phyloP scores from a whole-genome alignment of 1,140 invertebrate species.

The Aethina tumida region DNA sequence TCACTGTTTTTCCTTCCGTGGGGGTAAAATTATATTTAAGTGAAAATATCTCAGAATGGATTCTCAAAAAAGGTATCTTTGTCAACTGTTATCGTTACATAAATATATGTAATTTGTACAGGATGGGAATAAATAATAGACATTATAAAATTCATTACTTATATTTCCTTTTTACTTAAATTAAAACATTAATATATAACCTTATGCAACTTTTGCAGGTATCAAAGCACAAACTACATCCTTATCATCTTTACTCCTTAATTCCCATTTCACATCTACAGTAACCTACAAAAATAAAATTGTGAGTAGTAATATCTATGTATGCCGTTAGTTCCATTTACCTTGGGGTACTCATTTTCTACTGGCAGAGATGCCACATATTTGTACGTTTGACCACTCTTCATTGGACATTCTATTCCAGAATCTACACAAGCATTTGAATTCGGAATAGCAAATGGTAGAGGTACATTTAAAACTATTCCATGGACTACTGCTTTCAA shows the following conservation, averaged over 20 bases:
- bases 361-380: slow-evolving; percentile 53
- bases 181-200: no score
- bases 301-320: slow-evolving; percentile 1
- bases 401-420: slow-evolving; percentile 56
- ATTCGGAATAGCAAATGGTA: slow-evolving; percentile 60
- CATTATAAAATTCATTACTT: no score
- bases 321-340: slow-evolving; percentile 23
- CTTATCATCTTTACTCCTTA: slow-evolving; percentile 46
- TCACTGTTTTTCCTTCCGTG: no score
- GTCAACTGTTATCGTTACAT: no score
- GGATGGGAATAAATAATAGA: no score
- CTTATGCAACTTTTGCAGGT: slow-evolving; percentile 49
- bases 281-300: slow-evolving; percentile 39
- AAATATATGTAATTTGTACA: no score
- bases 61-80: no score
- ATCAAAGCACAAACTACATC: slow-evolving; percentile 58
- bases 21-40: no score
- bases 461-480: slow-evolving; percentile 52
- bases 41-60: no score
- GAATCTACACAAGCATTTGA: slow-evolving; percentile 54
- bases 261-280: slow-evolving; percentile 61
- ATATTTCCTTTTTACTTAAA: no score
- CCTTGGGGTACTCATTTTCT: slow-evolving; percentile 52
- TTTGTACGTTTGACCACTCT: slow-evolving; percentile 41
- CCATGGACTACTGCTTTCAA: slow-evolving; percentile 58